Conservation (phyloP, 2,888 invertebrate species). For the Drosophila hamatofila region DNA sequence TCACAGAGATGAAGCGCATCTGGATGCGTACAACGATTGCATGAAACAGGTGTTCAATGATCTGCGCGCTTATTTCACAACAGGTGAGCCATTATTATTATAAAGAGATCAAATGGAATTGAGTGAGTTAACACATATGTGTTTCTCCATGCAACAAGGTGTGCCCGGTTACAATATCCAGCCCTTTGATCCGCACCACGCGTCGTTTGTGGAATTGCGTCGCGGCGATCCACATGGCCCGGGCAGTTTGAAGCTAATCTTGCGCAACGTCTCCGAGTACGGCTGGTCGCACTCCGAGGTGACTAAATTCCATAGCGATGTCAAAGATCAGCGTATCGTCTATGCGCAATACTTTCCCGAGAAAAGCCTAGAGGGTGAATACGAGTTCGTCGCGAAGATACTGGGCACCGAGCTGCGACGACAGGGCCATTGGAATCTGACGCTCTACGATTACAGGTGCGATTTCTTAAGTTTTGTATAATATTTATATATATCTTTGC, state of each 20-base stretch:
- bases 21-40: slow-evolving; percentile 89
- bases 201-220: slow-evolving; percentile 88
- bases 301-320: slow-evolving; percentile 90
- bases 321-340: slow-evolving; percentile 88
- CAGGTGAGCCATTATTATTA: slow-evolving; percentile 86
- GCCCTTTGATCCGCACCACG: slow-evolving; percentile 92
- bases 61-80: slow-evolving; percentile 89
- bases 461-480: neutral
- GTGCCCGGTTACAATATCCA: slow-evolving; percentile 90
- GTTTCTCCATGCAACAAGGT: slow-evolving; percentile 85
- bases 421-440: slow-evolving; percentile 91
- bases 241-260: slow-evolving; percentile 89
- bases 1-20: slow-evolving; percentile 85
- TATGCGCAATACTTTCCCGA: slow-evolving; percentile 94
- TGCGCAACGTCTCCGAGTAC: slow-evolving; percentile 91
- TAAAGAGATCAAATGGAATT: neutral
- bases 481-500: neutral
- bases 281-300: slow-evolving; percentile 92
- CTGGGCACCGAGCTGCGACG: slow-evolving; percentile 88
- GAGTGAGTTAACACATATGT: neutral
- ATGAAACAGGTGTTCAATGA: slow-evolving; percentile 90
- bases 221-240: slow-evolving; percentile 88
- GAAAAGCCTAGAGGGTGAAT: slow-evolving; percentile 90
- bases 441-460: slow-evolving; percentile 88
- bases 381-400: slow-evolving; percentile 88